Percentiles rank a stretch among this genome's conserved stretches.
These are phyloP conservation scores for Tromatobia lineatoria DNA, from an alignment of 2,888 invertebrate genomes.

Conservation along the genomic window DNA sequence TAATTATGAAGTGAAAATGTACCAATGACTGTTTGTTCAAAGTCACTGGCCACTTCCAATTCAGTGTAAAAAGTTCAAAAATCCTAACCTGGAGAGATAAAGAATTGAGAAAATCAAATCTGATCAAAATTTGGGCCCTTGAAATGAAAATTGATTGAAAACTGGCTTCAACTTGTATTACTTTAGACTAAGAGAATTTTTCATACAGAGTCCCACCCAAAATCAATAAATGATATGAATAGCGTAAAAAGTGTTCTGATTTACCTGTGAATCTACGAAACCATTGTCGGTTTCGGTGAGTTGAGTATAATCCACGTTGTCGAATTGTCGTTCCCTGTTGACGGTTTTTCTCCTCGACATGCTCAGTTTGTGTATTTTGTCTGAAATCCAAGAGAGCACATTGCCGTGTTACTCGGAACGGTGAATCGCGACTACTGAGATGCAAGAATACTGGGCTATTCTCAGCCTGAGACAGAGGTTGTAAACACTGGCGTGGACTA, in stretches of 20 bases:
- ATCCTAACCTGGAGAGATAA: no score
- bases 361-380: conserved; percentile 86
- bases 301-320: conserved; percentile 89
- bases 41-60: no score
- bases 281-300: conserved; percentile 88
- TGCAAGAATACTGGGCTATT: neutral
- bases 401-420: conserved; percentile 10
- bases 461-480: neutral
- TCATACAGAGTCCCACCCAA: neutral
- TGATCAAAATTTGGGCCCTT: no score
- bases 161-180: neutral
- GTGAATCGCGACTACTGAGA: neutral
- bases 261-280: conserved; percentile 89
- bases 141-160: neutral
- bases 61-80: no score
- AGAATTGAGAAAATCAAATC: no score
- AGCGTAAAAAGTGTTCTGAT: neutral
- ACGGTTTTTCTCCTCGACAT: conserved; percentile 89
- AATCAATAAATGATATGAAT: conserved; percentile 3
- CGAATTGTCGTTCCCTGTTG: conserved; percentile 84
- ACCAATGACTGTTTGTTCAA: no score
- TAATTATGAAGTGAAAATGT: no score
- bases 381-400: conserved; percentile 77
- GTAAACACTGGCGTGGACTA: neutral
- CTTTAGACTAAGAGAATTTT: neutral